Base-by-base conservation (phyloP, 37 sponge, comb jelly and placozoan genomes). In the Bolinopsis microptera region DNA sequence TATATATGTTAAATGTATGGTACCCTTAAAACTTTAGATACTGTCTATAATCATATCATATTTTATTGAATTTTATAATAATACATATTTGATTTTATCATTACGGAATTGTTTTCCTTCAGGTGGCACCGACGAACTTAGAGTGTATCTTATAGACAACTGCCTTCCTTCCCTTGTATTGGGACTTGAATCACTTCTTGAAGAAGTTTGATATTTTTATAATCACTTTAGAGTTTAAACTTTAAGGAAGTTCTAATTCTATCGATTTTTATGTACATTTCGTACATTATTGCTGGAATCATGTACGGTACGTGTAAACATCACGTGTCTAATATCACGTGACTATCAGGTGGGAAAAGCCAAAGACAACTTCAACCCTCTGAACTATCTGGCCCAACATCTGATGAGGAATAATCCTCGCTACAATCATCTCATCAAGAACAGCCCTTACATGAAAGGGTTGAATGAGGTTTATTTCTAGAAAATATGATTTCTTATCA, bases 361-460 rank as follows among this genome's bases (percentile, higher is more conserved):
- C n/a, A 83, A 34, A 30, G 76, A 86, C 28, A 86, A 95, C 69
- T 98, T 98, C 95, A 98, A 98, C 92, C 98, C 99, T 68, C 69
- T 98, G 67, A 97, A 98, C 93, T 97, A 83, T 92, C 92, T 98
- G 18, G 99, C 97, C 35, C 97, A 97, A 93, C 94, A 96, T 76
- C 93, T 98, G 90, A 98, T 98, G 99, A 83, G 99, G 68, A 96
- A 96, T 94, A 98, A 98, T 93, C 99, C 99, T 34, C 93, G 90
- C 26, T 96, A 94, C 92, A 94, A 94, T 88, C 95, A 95, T 69
- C 27, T 9, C 31, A 86, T 86, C 26, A 38, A 41, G 36, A 86
- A 86, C 27, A 33, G 38, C n/a, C 61, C 90, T 26, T 86, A 86
- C 28, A 41, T 86, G 90, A 86, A 86, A 25, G 90, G 90, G 28